Conservation (phyloP, 2,797 vertebrate genomes). For the Gambusia yucatana region DNA sequence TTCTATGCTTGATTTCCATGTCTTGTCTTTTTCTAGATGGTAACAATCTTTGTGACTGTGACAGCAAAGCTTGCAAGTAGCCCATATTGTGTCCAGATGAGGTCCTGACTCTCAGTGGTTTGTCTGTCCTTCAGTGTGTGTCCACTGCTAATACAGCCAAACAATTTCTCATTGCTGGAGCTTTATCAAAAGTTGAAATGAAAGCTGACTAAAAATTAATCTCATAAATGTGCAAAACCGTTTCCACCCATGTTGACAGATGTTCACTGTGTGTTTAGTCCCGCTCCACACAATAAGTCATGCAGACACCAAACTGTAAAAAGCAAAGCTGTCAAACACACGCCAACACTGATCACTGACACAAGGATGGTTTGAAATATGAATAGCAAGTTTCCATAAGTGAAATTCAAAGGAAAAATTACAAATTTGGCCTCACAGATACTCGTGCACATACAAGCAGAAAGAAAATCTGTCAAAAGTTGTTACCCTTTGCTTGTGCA, state of each 20-base stretch:
- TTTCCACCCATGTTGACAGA: constrained; percentile 3
- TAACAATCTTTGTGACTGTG: constrained; percentile 43
- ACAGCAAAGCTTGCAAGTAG: constrained; percentile 51
- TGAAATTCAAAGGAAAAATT: constrained; percentile 41
- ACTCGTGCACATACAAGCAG: constrained; percentile 41
- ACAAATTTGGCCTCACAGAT: constrained; percentile 33
- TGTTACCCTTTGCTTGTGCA: constrained; percentile 65
- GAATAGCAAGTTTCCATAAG: constrained; percentile 60
- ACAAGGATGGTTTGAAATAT: constrained; percentile 41
- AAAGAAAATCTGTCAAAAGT: constrained; percentile 41
- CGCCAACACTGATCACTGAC: constrained; percentile 51
- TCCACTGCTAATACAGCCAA: constrained; percentile 59
- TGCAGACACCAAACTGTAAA: constrained; percentile 57
- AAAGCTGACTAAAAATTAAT: constrained; percentile 35
- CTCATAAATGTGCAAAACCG: constrained; percentile 39
- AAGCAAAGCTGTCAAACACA: constrained; percentile 59
- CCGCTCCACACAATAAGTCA: constrained; percentile 43
- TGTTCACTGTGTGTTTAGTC: constrained; percentile 36
- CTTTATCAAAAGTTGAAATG: constrained; percentile 25
- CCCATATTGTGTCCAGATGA: constrained; percentile 75
- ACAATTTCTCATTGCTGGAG: constrained; percentile 32
- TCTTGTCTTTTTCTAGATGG: constrained; percentile 46
- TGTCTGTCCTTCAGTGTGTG: constrained; percentile 50
- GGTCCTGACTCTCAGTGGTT: constrained; percentile 32
- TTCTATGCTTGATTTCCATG: constrained; percentile 46